Conservation (phyloP, 2,113 vertebrate species). For the Pteronura brasiliensis region DNA sequence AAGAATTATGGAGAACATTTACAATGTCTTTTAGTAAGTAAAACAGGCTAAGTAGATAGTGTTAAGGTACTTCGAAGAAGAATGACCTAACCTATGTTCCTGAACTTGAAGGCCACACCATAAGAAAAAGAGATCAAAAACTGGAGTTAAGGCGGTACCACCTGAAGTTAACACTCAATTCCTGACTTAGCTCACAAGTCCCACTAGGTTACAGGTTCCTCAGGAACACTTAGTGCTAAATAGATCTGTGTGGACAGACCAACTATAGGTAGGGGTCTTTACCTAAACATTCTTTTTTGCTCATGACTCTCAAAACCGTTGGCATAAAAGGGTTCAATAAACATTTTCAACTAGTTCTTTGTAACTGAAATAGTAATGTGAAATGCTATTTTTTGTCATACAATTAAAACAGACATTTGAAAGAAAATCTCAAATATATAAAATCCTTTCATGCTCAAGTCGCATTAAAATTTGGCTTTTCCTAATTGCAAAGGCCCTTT, state of each 20-base stretch:
- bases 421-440: neutral
- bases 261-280: neutral
- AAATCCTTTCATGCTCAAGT: neutral
- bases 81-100: neutral
- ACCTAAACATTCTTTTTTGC: neutral
- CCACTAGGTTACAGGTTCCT: rapidly evolving
- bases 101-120: neutral
- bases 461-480: neutral
- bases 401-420: neutral
- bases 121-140: neutral
- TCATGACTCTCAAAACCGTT: neutral
- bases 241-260: neutral
- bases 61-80: neutral
- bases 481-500: neutral
- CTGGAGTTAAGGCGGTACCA: neutral
- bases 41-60: neutral
- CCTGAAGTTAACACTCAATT: neutral
- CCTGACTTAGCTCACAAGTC: neutral
- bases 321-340: neutral
- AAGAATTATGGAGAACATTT: neutral
- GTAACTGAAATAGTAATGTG: neutral
- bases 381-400: neutral
- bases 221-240: neutral
- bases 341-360: neutral
- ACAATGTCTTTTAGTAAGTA: neutral